A percentile compares a stretch with the other conserved stretches of the same genome.
These are phyloP conservation scores for Alloscopus bannaensis DNA, from an alignment of 2,888 invertebrate genomes.

Conservation along the genomic window DNA sequence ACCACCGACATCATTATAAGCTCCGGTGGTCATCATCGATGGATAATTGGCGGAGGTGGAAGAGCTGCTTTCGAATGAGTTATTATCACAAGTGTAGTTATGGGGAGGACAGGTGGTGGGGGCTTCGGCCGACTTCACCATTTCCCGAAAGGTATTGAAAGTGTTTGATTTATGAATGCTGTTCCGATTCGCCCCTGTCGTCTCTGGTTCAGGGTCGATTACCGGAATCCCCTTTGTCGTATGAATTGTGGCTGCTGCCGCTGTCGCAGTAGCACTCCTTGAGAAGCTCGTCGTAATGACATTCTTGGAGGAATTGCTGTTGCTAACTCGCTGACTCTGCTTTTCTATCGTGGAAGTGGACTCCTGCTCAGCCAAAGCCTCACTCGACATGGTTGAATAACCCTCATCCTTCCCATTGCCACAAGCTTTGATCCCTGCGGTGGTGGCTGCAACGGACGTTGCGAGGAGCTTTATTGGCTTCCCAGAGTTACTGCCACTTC, in stretches of 20 bases:
- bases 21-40: neutral
- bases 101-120: neutral
- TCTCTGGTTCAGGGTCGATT: conserved; percentile 36
- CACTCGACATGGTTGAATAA: conserved; percentile 72
- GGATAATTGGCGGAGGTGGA: neutral
- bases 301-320: conserved; percentile 1
- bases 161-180: conserved; percentile 71
- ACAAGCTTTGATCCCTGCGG: conserved; percentile 38
- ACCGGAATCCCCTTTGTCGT: too few species aligned
- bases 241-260: neutral
- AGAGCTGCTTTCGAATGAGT: neutral
- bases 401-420: conserved; percentile 71
- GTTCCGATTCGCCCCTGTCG: conserved; percentile 19
- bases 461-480: conserved; percentile 52
- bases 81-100: conserved; percentile 33
- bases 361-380: conserved; percentile 71
- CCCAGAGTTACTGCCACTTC: conserved; percentile 40
- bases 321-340: conserved; percentile 37
- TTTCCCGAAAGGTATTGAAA: conserved; percentile 67
- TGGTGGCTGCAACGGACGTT: conserved; percentile 19
- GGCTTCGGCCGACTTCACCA: conserved; percentile 2
- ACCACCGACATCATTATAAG: neutral
- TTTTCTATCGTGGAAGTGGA: conserved; percentile 53
- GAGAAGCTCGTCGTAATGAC: neutral
- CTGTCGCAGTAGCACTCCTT: neutral